Evolutionary conservation across 2,888 invertebrate genomes (phyloP).

Genomic region (Ceraclea dissimilis): DNA sequence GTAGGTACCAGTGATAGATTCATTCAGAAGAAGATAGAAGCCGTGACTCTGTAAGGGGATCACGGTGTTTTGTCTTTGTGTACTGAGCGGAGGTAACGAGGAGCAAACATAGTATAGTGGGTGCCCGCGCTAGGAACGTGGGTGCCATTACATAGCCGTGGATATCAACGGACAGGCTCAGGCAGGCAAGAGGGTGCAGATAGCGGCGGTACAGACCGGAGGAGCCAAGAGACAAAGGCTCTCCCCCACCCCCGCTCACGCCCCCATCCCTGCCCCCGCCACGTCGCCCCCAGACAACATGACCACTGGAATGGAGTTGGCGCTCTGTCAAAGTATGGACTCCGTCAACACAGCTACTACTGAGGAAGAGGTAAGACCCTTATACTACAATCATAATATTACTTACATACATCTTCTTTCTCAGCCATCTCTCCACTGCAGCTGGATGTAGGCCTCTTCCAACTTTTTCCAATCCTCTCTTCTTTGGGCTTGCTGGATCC

Average conservation of each 20-base stretch:
- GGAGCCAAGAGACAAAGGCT: slow-evolving; percentile 57
- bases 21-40: too few species aligned
- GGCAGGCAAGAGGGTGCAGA: slow-evolving; percentile 52
- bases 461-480: too few species aligned
- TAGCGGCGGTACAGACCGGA: slow-evolving; percentile 53
- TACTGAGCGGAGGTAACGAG: too few species aligned
- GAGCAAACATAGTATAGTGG: slow-evolving; percentile 6
- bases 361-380: slow-evolving; percentile 86
- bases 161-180: slow-evolving; percentile 50
- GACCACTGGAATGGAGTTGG: slow-evolving; percentile 51
- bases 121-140: slow-evolving; percentile 25
- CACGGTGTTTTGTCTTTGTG: too few species aligned
- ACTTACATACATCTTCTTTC: too few species aligned
- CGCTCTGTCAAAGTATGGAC: slow-evolving; percentile 95
- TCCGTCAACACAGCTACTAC: slow-evolving; percentile 92
- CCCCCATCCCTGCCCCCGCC: slow-evolving; percentile 39
- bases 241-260: slow-evolving; percentile 47
- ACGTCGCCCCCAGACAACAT: slow-evolving; percentile 38
- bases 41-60: too few species aligned
- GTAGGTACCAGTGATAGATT: too few species aligned
- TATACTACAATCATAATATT: too few species aligned
- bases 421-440: too few species aligned
- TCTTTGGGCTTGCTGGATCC: too few species aligned
- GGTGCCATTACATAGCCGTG: slow-evolving; percentile 44
- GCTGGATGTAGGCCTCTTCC: too few species aligned